Percentiles rank a stretch among this genome's conserved stretches.
These are phyloP conservation scores for Arnoldichthys spilopterus DNA, from an alignment of 2,797 vertebrate species.

Conservation along the genomic window DNA sequence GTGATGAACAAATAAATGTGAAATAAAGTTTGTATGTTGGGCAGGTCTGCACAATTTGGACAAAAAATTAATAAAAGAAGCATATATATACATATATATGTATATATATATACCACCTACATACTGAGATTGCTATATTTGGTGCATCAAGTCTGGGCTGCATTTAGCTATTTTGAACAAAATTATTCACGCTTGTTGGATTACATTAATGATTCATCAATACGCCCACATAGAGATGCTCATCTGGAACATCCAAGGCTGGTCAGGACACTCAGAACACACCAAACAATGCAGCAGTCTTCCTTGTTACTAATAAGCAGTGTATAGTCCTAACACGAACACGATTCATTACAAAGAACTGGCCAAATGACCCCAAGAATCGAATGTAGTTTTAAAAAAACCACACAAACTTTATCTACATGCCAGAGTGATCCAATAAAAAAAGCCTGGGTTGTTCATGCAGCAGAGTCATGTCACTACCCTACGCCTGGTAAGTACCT, in stretches of 20 bases:
- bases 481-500: constrained; percentile 1
- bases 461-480: not conserved
- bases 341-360: not conserved
- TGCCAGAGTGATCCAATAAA: not conserved
- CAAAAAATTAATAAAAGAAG: not conserved
- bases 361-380: not conserved
- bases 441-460: not conserved
- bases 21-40: not conserved
- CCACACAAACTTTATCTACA: not conserved
- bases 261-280: not conserved
- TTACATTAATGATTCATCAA: not conserved
- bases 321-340: not conserved
- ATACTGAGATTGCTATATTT: not conserved
- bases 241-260: not conserved
- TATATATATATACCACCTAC: too few relatives aligned
- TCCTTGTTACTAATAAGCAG: too few relatives aligned
- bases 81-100: too few relatives aligned
- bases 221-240: not conserved
- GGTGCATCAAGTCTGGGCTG: too few relatives aligned
- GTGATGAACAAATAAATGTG: too few relatives aligned
- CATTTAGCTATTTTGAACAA: not conserved
- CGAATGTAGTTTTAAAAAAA: not conserved
- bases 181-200: not conserved
- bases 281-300: not conserved
- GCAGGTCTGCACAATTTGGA: not conserved